Conservation (phyloP, 2,888 invertebrate species). For the Cataglyphis cursor region DNA sequence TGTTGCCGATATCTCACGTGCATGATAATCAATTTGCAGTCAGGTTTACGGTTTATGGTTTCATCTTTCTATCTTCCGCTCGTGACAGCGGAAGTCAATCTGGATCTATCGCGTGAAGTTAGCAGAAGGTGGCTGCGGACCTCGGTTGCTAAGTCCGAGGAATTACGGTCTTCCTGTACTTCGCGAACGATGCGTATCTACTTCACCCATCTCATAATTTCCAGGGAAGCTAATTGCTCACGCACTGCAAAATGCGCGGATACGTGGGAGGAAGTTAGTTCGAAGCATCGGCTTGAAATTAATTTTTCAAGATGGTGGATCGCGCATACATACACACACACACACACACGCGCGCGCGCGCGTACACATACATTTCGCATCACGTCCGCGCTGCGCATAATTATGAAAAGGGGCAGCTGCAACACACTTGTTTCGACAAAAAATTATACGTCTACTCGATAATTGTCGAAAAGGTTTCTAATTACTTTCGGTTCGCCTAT, state of each 20-base stretch:
- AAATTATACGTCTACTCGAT: conserved; percentile 61
- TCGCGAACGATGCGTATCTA: conserved; percentile 82
- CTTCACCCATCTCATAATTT: conserved; percentile 79
- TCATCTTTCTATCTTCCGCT: conserved; percentile 55
- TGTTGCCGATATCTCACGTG: background rate
- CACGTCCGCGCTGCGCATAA: conserved; percentile 32
- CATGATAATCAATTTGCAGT: conserved; percentile 37
- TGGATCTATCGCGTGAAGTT: conserved; percentile 71
- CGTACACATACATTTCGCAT: background rate
- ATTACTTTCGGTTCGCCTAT: conserved; percentile 39
- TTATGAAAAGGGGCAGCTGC: conserved; percentile 42
- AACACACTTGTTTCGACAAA: conserved; percentile 52
- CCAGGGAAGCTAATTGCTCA: conserved; percentile 82
- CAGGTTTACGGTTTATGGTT: conserved; percentile 43
- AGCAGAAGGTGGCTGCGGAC: conserved; percentile 67
- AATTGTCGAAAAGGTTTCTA: conserved; percentile 51
- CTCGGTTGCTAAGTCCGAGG: conserved; percentile 80
- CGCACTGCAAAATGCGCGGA: conserved; percentile 77
- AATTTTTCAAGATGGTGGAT: conserved; percentile 58
- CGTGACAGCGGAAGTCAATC: conserved; percentile 68
- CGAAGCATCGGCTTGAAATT: conserved; percentile 65
- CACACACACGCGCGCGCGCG: background rate
- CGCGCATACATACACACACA: background rate
- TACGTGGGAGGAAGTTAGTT: conserved; percentile 72
- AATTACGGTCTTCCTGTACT: conserved; percentile 83